Evolutionary conservation across 2,113 vertebrate species (phyloP).

Genomic region (Aegotheles bennettii): DNA sequence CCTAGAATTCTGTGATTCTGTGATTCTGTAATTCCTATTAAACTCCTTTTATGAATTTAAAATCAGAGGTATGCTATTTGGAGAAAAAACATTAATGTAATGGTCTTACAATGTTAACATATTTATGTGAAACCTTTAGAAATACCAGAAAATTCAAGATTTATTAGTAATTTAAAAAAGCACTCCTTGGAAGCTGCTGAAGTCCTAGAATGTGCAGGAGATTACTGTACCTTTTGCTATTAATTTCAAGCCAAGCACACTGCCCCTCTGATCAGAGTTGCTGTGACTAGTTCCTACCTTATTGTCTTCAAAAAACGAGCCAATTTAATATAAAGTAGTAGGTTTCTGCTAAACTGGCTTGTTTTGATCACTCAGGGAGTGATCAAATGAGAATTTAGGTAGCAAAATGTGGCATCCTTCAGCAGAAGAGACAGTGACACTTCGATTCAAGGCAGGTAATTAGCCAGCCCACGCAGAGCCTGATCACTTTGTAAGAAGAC

Average conservation of each 20-base stretch:
- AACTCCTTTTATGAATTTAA: not conserved
- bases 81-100: not conserved
- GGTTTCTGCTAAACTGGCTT: not conserved
- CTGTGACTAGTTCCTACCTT: not conserved
- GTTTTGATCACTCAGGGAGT: not conserved
- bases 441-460: not conserved
- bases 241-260: not conserved
- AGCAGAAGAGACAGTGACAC: not conserved
- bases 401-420: not conserved
- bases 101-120: not conserved
- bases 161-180: not conserved
- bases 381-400: not conserved
- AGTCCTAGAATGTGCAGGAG: not conserved
- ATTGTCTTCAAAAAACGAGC: not conserved
- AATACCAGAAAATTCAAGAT: not conserved
- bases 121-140: not conserved
- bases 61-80: not conserved
- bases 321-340: fast-evolving
- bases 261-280: not conserved
- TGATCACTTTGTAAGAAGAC: not conserved
- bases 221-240: not conserved
- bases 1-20: no score
- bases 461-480: not conserved
- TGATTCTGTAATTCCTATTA: no score
- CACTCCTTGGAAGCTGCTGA: not conserved